Percentiles rank a stretch among this genome's conserved stretches.
phyloP scores from a whole-genome alignment of 2,113 vertebrate species.

The Oceanites oceanicus region DNA sequence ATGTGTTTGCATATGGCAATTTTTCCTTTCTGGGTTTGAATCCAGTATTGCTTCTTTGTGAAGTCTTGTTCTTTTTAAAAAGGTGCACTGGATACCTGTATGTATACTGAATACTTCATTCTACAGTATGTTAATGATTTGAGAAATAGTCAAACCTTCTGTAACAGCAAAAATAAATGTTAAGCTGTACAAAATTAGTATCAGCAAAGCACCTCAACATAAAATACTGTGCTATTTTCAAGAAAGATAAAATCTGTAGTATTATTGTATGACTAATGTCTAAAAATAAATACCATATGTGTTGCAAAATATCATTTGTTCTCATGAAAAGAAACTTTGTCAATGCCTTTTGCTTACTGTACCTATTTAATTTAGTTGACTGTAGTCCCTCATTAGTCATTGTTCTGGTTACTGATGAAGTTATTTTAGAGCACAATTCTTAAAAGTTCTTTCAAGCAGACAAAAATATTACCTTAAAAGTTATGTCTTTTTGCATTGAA shows the following conservation, averaged over 20 bases:
- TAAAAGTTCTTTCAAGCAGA: background rate
- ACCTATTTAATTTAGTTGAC: background rate
- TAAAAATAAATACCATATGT: constrained; percentile 40
- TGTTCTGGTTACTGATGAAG: background rate
- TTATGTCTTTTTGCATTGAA: background rate
- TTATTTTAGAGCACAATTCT: background rate
- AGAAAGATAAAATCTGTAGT: constrained; percentile 23
- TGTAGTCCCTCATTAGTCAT: background rate
- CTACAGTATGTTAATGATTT: background rate
- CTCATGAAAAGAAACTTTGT: background rate
- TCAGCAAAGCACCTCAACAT: background rate
- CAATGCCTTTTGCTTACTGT: background rate
- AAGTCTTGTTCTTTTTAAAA: background rate
- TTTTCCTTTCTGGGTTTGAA: background rate
- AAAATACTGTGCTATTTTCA: background rate
- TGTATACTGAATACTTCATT: background rate
- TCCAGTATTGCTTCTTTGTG: background rate
- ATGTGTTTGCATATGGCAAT: background rate
- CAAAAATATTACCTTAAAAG: background rate
- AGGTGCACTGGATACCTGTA: background rate
- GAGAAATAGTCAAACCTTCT: background rate
- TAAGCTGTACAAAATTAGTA: background rate
- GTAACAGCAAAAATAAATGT: background rate
- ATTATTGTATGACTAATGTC: background rate
- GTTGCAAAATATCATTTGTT: constrained; percentile 11